Percentiles rank a stretch among this genome's conserved stretches.
Evolutionary conservation across 2,113 vertebrate species (phyloP).

Genomic region (Dicentrarchus labrax): DNA sequence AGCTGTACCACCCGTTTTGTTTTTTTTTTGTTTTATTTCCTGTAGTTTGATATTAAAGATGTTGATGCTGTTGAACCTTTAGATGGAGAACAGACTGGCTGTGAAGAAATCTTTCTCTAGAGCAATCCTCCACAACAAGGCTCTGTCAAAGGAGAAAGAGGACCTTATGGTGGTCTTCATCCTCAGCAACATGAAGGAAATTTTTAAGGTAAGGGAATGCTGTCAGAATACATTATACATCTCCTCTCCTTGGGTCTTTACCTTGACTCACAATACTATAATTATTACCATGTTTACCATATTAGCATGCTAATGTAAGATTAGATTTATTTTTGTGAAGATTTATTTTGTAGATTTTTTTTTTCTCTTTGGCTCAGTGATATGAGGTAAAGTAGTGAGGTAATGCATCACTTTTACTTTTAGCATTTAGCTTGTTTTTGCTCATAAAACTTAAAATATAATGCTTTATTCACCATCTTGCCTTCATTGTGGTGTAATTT

Average conservation of each 20-base stretch:
- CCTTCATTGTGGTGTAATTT: not conserved
- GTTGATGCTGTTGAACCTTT: slow-evolving; percentile 32
- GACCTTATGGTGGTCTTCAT: slow-evolving; percentile 94
- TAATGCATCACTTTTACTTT: too few species aligned
- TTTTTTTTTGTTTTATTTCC: too few species aligned
- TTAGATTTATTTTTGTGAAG: too few species aligned
- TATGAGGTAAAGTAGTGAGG: too few species aligned
- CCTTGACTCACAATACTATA: not conserved
- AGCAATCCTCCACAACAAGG: slow-evolving; percentile 90
- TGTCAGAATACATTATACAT: not conserved
- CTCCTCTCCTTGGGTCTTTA: not conserved
- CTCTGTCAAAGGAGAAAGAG: slow-evolving; percentile 90
- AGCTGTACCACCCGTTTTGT: not conserved
- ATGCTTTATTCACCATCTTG: not conserved
- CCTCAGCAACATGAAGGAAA: slow-evolving; percentile 91
- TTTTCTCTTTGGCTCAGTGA: too few species aligned
- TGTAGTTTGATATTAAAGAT: slow-evolving; percentile 11
- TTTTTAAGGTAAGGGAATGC: slow-evolving; percentile 89
- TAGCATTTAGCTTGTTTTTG: not conserved
- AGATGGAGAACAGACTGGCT: slow-evolving; percentile 92
- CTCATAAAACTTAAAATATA: not conserved
- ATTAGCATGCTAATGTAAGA: too few species aligned
- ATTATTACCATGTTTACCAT: too few species aligned
- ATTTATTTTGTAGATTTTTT: too few species aligned
- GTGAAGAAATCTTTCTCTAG: slow-evolving; percentile 92